Percentiles rank a stretch among this genome's conserved stretches.
These are phyloP conservation scores for Acromyrmex heyeri DNA, from an alignment of 1,140 invertebrate genomes.

Conservation along the genomic window DNA sequence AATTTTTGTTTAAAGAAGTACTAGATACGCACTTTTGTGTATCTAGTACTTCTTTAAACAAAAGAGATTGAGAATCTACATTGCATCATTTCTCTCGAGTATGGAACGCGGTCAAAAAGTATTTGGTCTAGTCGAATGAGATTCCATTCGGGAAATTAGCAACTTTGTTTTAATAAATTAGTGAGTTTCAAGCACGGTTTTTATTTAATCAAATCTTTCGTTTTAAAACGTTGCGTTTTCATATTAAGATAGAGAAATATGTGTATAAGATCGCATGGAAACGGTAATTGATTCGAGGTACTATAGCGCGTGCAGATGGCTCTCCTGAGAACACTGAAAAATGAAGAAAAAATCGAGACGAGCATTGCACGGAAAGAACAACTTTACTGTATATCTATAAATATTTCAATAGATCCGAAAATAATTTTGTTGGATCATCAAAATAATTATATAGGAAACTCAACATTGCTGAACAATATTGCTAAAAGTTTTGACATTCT, in stretches of 20 bases:
- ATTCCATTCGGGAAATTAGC: neutral
- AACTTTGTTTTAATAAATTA: slow-evolving; percentile 26
- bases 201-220: neutral
- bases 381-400: too few relatives aligned
- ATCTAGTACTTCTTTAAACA: neutral
- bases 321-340: neutral
- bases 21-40: slow-evolving; percentile 13
- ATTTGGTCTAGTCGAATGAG: neutral
- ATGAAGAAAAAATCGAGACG: neutral
- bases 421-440: too few relatives aligned
- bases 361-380: neutral
- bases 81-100: neutral
- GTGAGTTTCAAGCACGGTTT: neutral
- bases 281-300: neutral
- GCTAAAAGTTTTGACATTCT: too few relatives aligned
- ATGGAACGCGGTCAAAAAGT: slow-evolving; percentile 1
- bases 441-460: too few relatives aligned
- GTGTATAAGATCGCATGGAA: neutral
- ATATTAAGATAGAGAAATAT: neutral
- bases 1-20: slow-evolving; percentile 44
- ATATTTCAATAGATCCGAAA: too few relatives aligned
- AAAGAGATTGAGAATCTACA: neutral
- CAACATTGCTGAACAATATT: too few relatives aligned
- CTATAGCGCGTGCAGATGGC: neutral
- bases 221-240: neutral